phyloP scores from a whole-genome alignment of 1,140 invertebrate genomes.

The Achroia grisella region DNA sequence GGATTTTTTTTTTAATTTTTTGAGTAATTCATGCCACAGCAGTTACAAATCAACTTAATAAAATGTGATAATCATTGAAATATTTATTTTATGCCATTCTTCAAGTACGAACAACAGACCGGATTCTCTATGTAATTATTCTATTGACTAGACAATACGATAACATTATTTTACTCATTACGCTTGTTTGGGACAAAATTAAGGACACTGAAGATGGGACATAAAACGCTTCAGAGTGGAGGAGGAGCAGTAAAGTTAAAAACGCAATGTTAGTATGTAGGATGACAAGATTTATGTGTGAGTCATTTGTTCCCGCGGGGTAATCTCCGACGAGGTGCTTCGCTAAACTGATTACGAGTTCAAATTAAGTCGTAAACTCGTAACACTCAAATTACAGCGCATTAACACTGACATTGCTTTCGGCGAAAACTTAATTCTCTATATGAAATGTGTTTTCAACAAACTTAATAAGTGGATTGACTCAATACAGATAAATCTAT shows the following conservation, averaged over 20 bases:
- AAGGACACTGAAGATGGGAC: constrained; percentile 5
- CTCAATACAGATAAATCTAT: too few relatives aligned
- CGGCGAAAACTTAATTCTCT: constrained; percentile 6
- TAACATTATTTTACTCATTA: too few relatives aligned
- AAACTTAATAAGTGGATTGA: not conserved
- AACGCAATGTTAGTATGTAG: constrained; percentile 28
- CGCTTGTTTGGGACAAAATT: constrained; percentile 5
- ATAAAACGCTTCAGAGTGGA: not conserved
- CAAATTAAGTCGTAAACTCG: constrained; percentile 66
- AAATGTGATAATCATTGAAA: too few relatives aligned
- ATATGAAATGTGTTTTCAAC: constrained; percentile 5
- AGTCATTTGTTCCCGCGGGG: constrained; percentile 50
- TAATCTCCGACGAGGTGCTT: constrained; percentile 51
- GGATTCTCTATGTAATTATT: too few relatives aligned
- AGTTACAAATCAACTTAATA: too few relatives aligned
- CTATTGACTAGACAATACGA: too few relatives aligned
- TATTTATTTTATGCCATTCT: too few relatives aligned
- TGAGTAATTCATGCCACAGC: too few relatives aligned
- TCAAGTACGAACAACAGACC: too few relatives aligned
- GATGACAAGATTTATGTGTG: constrained; percentile 28
- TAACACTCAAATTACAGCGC: constrained; percentile 47
- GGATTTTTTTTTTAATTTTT: too few relatives aligned
- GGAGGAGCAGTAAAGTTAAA: constrained; percentile 15
- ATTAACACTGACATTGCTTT: constrained; percentile 37
- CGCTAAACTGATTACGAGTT: constrained; percentile 62